Evolutionary conservation across 64 coral and sea anemone genomes (phyloP).

Genomic region (Dendrophyllia cribrosa): DNA sequence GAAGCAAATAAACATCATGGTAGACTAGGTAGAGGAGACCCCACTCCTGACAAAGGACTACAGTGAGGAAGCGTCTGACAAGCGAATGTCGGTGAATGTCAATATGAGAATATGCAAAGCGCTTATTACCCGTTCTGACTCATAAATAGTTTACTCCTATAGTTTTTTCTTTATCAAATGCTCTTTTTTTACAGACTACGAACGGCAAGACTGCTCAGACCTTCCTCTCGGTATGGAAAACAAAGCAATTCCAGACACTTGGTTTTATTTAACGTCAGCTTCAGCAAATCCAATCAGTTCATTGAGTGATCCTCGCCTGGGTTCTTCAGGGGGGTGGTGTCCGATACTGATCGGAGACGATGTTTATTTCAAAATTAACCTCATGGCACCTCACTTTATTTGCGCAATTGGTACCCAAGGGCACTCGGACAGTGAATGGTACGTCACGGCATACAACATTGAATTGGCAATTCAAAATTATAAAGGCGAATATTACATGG

Average conservation of each 20-base stretch:
- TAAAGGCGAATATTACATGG: neutral
- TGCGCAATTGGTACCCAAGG: slow-evolving; percentile 37
- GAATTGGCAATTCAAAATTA: neutral
- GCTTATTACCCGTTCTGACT: too few species aligned
- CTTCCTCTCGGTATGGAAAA: slow-evolving; percentile 10
- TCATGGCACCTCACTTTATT: neutral
- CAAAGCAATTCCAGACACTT: slow-evolving; percentile 16
- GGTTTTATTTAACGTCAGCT: neutral
- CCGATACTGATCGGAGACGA: neutral
- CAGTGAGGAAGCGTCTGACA: too few species aligned
- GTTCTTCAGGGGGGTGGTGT: neutral
- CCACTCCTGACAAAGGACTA: too few species aligned
- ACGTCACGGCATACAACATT: neutral
- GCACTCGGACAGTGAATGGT: neutral
- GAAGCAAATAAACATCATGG: too few species aligned
- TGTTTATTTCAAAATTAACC: neutral
- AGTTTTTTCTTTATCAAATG: too few species aligned
- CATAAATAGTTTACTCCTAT: too few species aligned
- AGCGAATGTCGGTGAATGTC: too few species aligned
- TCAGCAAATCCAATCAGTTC: neutral
- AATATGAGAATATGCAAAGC: too few species aligned
- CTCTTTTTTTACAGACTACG: neutral
- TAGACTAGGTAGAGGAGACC: too few species aligned
- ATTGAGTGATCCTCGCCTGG: neutral
- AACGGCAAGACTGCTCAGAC: neutral